Percentiles rank a stretch among this genome's conserved stretches.
Conservation (phyloP, 1,140 invertebrate genomes). For the Meloidogyne exigua region DNA sequence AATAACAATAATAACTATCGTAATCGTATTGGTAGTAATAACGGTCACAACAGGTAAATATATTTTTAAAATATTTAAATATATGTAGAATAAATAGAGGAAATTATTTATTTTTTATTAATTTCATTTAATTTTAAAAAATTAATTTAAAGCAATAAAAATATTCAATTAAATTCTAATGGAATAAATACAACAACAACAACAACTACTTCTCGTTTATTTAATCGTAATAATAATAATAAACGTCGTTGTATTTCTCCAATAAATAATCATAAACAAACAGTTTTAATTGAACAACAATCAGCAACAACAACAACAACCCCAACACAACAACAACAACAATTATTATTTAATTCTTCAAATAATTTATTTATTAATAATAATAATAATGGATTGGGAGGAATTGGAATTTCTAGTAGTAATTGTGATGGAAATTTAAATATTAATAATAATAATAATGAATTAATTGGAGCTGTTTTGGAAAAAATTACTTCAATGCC, state of each 20-base stretch:
- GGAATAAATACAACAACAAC: not conserved
- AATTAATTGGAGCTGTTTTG: conserved; percentile 8
- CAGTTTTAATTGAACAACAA: not conserved
- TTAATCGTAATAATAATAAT: not conserved
- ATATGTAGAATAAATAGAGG: too few species aligned
- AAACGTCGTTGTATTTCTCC: conserved; percentile 9
- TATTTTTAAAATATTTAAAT: too few species aligned
- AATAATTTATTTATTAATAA: not conserved
- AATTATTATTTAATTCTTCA: not conserved
- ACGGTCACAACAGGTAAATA: not conserved
- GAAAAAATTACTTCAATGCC: not conserved
- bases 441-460: not conserved
- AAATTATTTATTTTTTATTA: too few species aligned
- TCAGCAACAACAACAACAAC: not conserved
- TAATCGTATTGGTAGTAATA: not conserved
- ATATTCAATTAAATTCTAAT: not conserved
- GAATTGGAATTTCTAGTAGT: not conserved
- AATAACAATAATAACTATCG: conserved; percentile 1
- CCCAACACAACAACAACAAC: too few species aligned
- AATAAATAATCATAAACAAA: not conserved
- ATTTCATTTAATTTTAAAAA: not conserved
- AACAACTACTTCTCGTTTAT: not conserved
- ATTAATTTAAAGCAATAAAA: not conserved
- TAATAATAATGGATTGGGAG: not conserved
- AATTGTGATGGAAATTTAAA: too few species aligned